Conservation (phyloP, 1,140 invertebrate genomes). For the Pseudachorutes palmiensis region DNA sequence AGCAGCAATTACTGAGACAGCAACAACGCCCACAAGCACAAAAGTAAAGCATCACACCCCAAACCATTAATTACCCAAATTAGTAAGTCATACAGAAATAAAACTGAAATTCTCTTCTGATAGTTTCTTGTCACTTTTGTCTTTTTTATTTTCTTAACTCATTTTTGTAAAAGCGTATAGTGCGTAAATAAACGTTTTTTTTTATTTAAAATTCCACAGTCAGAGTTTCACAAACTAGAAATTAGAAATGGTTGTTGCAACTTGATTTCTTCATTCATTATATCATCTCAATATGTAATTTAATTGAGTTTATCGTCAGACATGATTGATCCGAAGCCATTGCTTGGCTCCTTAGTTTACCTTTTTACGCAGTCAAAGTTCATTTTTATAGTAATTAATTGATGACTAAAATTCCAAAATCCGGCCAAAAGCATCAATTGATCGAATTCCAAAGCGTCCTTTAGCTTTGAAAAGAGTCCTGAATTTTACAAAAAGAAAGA, state of each 20-base stretch:
- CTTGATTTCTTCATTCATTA: neutral
- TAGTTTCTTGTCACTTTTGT: neutral
- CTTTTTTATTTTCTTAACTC: neutral
- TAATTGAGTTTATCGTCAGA: no score
- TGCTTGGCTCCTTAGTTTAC: no score
- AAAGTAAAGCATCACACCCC: conserved; percentile 1
- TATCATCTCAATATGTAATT: no score
- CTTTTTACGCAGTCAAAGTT: no score
- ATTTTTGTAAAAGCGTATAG: conserved; percentile 8
- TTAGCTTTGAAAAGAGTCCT: no score
- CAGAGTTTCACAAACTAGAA: conserved; percentile 1
- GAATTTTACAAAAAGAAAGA: neutral
- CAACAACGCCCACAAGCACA: neutral
- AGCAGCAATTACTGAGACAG: neutral
- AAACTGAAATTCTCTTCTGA: neutral
- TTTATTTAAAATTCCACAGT: conserved; percentile 10
- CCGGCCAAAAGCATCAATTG: no score
- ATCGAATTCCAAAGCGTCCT: no score
- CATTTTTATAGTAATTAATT: no score
- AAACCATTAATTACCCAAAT: neutral
- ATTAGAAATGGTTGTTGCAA: neutral
- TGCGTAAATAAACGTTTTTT: conserved; percentile 7
- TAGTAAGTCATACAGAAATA: neutral
- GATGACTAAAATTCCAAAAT: no score
- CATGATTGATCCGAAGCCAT: no score